Evolutionary conservation across 2,888 invertebrate genomes (phyloP).

Genomic region (Cremastobaeus sp.): DNA sequence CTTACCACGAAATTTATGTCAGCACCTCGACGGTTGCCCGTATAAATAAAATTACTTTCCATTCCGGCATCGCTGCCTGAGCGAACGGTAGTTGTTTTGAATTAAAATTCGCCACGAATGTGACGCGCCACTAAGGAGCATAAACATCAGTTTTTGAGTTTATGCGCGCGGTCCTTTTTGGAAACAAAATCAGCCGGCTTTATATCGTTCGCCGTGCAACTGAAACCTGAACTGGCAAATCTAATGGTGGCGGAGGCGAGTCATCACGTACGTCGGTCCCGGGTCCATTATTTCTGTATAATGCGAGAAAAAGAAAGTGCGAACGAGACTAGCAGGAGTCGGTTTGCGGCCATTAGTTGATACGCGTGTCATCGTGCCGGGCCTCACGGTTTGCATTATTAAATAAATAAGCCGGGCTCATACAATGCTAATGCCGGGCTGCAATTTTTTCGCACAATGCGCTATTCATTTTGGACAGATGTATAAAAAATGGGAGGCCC

Average conservation of each 20-base stretch:
- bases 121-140: constrained; percentile 23
- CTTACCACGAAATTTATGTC: constrained; percentile 13
- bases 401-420: constrained; percentile 35
- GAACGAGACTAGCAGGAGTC: constrained; percentile 61
- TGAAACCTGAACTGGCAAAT: constrained; percentile 75
- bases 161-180: constrained; percentile 41
- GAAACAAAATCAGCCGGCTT: constrained; percentile 52
- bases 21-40: not conserved
- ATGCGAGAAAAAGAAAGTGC: constrained; percentile 52
- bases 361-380: constrained; percentile 70
- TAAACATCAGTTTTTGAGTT: constrained; percentile 50
- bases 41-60: constrained; percentile 40
- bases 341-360: constrained; percentile 69
- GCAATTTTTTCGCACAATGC: constrained; percentile 37
- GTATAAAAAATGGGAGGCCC: no score
- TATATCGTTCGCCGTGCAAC: constrained; percentile 66
- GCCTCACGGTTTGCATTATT: constrained; percentile 52
- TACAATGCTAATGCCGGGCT: constrained; percentile 32
- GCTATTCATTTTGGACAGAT: constrained; percentile 28
- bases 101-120: constrained; percentile 48
- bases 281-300: constrained; percentile 55
- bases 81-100: constrained; percentile 42
- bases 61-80: constrained; percentile 8
- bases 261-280: constrained; percentile 71
- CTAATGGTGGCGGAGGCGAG: constrained; percentile 73